These are phyloP conservation scores for Lamprotornis superbus DNA, from an alignment of 2,113 vertebrate genomes.

Conservation along the genomic window DNA sequence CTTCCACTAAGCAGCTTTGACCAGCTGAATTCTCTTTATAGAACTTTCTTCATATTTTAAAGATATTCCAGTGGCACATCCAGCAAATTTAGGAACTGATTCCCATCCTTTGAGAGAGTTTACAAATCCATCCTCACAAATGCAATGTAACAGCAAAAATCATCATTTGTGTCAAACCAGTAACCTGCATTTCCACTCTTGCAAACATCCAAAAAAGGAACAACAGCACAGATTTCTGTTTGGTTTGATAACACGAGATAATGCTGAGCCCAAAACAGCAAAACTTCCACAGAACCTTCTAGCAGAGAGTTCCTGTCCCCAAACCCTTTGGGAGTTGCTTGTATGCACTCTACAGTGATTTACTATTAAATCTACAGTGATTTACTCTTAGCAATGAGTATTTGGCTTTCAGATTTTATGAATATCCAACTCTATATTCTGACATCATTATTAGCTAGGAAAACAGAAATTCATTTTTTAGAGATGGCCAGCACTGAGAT, in stretches of 20 bases:
- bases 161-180: not conserved
- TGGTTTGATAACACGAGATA: not conserved
- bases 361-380: too few species aligned
- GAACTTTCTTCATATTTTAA: not conserved
- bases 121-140: not conserved
- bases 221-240: not conserved
- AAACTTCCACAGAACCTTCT: not conserved
- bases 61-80: not conserved
- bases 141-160: not conserved
- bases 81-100: not conserved
- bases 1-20: not conserved
- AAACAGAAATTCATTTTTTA: not conserved
- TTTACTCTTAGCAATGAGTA: not conserved
- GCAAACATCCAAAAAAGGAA: not conserved
- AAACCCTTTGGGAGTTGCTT: not conserved
- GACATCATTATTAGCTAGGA: not conserved
- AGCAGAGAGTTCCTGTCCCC: not conserved
- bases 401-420: not conserved
- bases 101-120: not conserved
- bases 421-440: not conserved
- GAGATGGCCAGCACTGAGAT: not conserved
- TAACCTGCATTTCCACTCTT: not conserved
- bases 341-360: not conserved
- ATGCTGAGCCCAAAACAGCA: not conserved
- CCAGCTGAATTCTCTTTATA: not conserved